A percentile compares a stretch with the other conserved stretches of the same genome.
These are phyloP conservation scores for Pelecanoides urinatrix DNA, from an alignment of 2,113 vertebrate species.

Conservation along the genomic window DNA sequence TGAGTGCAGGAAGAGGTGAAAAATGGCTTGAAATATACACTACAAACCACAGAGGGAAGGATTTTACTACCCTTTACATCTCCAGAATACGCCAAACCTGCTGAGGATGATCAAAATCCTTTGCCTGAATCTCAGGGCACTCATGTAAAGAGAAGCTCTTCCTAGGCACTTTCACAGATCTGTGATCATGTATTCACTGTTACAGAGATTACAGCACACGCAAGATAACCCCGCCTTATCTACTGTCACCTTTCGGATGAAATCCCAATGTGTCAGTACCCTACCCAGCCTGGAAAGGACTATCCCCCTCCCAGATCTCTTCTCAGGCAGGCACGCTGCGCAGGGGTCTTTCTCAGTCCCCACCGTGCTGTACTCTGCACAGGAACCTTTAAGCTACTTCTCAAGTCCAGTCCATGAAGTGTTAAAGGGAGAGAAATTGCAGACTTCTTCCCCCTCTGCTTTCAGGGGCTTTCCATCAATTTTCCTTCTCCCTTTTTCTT, in stretches of 20 bases:
- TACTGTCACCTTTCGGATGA: neutral
- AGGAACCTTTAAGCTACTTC: neutral
- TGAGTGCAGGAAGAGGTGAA: neutral
- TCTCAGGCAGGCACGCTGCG: neutral
- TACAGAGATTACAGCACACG: neutral
- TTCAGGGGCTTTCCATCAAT: slow-evolving; percentile 5
- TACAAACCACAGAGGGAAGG: neutral
- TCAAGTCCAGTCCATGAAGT: neutral
- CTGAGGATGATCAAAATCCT: neutral
- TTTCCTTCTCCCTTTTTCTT: neutral
- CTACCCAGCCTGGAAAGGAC: neutral
- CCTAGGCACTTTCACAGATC: neutral
- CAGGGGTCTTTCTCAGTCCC: neutral
- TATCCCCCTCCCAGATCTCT: neutral
- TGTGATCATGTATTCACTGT: neutral
- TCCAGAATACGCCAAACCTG: neutral
- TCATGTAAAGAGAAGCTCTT: neutral
- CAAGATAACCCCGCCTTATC: neutral
- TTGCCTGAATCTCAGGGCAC: neutral
- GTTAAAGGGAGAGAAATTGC: neutral
- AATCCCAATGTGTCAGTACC: neutral
- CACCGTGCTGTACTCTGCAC: neutral
- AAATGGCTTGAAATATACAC: neutral
- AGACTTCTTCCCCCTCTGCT: neutral
- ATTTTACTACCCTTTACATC: neutral